Conservation (phyloP, 2,888 invertebrate species). For the Ophraella communa region DNA sequence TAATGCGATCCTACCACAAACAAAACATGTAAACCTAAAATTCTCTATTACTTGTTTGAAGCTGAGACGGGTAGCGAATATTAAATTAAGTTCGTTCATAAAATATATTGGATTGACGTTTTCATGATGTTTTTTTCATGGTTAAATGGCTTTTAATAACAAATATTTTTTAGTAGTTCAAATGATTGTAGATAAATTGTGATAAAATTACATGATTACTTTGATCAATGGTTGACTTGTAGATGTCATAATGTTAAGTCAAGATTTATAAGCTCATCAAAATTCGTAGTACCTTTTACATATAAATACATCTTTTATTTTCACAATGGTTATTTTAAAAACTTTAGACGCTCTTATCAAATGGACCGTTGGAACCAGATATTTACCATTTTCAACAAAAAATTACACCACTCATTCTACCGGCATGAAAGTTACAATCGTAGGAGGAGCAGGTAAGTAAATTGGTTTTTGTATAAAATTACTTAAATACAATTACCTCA, state of each 20-base stretch:
- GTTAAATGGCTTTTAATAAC: neutral
- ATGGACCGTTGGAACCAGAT: neutral
- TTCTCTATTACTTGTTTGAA: no score
- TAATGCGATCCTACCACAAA: no score
- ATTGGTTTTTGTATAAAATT: neutral
- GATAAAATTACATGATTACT: neutral
- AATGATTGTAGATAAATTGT: neutral
- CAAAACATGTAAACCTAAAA: no score
- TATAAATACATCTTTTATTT: no score
- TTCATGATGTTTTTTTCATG: no score
- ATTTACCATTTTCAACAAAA: neutral
- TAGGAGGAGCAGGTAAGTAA: conserved; percentile 47
- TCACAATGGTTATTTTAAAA: conserved; percentile 22
- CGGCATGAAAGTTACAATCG: conserved; percentile 46
- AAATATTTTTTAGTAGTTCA: neutral
- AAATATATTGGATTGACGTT: no score
- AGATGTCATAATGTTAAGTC: neutral
- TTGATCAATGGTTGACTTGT: neutral
- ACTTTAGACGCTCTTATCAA: conserved; percentile 1
- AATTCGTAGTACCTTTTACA: conserved; percentile 19
- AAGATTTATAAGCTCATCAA: neutral
- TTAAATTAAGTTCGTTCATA: no score
- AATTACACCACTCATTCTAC: neutral
- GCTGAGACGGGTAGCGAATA: no score
- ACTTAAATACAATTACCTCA: neutral